A percentile compares a stretch with the other conserved stretches of the same genome.
These are phyloP conservation scores for Hippoglossus hippoglossus DNA, from an alignment of 2,797 vertebrate species.

Conservation along the genomic window DNA sequence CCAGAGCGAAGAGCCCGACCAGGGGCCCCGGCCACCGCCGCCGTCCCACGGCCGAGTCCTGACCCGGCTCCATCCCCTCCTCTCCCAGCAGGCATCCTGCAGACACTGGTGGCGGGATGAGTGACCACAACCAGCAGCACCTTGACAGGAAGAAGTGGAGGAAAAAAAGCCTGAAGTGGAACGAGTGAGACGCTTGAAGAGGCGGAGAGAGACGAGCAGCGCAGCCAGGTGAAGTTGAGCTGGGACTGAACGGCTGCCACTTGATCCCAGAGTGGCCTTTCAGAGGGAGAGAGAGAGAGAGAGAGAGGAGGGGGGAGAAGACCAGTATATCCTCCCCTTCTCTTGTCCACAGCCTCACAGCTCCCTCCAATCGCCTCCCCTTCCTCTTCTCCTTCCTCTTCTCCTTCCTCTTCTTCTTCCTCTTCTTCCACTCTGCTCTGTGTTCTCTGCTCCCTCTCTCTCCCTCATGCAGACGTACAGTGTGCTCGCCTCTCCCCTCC, in stretches of 20 bases:
- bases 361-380: constrained; percentile 45
- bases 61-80: constrained; percentile 28
- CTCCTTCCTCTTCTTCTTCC: too few species aligned
- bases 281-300: constrained; percentile 31
- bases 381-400: background rate
- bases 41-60: constrained; percentile 24
- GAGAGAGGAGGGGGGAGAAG: constrained; percentile 25
- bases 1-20: constrained; percentile 1
- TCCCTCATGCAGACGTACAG: constrained; percentile 65
- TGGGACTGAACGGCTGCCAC: constrained; percentile 44
- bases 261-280: constrained; percentile 61
- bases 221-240: constrained; percentile 54
- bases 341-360: constrained; percentile 39
- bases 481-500: constrained; percentile 69
- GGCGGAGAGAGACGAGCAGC: constrained; percentile 13
- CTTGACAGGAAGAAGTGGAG: constrained; percentile 5
- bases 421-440: constrained; percentile 59
- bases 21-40: background rate
- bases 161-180: background rate
- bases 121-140: background rate
- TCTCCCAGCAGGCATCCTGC: constrained; percentile 59
- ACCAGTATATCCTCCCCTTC: constrained; percentile 51
- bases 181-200: constrained; percentile 10
- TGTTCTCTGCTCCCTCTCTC: constrained; percentile 43
- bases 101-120: constrained; percentile 31